Evolutionary conservation across 30 jellyfish, hydroid and myxozoan species (phyloP).

Genomic region (Pseudorhiza aurosa): DNA sequence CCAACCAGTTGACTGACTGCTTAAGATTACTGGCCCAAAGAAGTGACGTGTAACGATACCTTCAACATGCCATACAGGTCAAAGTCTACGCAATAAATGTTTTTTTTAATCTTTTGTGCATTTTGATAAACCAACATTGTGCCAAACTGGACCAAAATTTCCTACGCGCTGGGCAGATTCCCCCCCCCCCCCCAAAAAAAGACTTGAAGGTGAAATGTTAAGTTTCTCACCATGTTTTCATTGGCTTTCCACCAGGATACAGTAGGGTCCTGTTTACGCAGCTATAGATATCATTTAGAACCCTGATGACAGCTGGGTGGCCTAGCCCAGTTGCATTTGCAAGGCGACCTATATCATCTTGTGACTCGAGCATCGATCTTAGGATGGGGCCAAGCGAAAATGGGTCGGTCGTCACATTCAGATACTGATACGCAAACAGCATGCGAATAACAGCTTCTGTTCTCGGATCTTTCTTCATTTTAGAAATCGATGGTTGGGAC

Average conservation of each 20-base stretch:
- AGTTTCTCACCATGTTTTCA: not conserved
- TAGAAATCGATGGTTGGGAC: no score
- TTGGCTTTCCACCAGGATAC: not conserved
- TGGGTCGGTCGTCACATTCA: slow-evolving; percentile 36
- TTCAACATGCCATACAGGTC: no score
- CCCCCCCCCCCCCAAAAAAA: no score
- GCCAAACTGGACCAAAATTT: no score
- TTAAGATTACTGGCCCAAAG: no score
- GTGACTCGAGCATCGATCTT: not conserved
- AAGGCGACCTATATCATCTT: not conserved
- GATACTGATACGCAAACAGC: slow-evolving; percentile 3
- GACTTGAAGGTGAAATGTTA: no score
- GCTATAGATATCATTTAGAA: not conserved
- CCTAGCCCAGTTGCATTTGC: slow-evolving; percentile 28
- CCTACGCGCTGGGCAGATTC: no score
- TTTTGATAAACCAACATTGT: no score
- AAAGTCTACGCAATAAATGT: no score
- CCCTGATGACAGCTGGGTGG: not conserved
- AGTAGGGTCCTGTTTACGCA: slow-evolving; percentile 19
- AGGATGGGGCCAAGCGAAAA: not conserved
- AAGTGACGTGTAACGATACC: no score
- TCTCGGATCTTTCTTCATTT: not conserved
- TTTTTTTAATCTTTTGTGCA: no score
- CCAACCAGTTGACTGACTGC: no score
- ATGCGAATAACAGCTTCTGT: not conserved